A percentile compares a stretch with the other conserved stretches of the same genome.
phyloP scores from a whole-genome alignment of 2,797 vertebrate species.

The Peromyscus attwateri region DNA sequence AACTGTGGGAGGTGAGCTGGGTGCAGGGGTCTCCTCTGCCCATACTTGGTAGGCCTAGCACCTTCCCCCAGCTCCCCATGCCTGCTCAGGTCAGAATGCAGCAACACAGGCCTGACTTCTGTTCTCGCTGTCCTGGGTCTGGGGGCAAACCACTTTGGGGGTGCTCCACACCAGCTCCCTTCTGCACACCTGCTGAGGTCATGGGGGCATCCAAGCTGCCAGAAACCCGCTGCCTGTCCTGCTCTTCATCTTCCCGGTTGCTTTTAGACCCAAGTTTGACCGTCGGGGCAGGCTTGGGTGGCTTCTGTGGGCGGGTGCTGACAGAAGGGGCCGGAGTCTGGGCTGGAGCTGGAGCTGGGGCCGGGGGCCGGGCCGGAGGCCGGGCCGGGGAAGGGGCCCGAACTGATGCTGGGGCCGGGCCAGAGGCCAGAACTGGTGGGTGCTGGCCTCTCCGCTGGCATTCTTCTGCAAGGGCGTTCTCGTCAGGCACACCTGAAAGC shows the following conservation, averaged over 20 bases:
- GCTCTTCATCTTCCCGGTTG: conserved; percentile 90
- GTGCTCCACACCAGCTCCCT: conserved; percentile 62
- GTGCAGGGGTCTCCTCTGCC: neutral
- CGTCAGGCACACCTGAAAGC: conserved; percentile 90
- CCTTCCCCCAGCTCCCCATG: neutral
- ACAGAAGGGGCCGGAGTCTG: conserved; percentile 82
- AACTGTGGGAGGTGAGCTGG: neutral
- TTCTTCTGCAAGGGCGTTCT: conserved; percentile 92
- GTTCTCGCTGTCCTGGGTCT: conserved; percentile 61
- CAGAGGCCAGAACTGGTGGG: neutral
- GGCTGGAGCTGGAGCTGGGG: neutral
- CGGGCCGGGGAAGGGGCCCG: neutral
- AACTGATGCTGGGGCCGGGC: neutral
- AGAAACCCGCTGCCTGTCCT: conserved; percentile 86
- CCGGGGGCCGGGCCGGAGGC: neutral
- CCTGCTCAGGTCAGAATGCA: conserved; percentile 85
- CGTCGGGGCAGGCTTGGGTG: conserved; percentile 81
- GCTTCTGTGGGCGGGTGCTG: conserved; percentile 85
- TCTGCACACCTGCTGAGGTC: conserved; percentile 92
- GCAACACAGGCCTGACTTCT: conserved; percentile 74
- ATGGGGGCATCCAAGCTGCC: conserved; percentile 85
- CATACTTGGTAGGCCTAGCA: neutral
- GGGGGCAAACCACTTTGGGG: neutral
- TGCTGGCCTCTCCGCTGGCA: conserved; percentile 91
- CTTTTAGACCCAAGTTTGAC: conserved; percentile 89